Conservation (phyloP, 2,888 invertebrate genomes). For the Portevinia maculata region DNA sequence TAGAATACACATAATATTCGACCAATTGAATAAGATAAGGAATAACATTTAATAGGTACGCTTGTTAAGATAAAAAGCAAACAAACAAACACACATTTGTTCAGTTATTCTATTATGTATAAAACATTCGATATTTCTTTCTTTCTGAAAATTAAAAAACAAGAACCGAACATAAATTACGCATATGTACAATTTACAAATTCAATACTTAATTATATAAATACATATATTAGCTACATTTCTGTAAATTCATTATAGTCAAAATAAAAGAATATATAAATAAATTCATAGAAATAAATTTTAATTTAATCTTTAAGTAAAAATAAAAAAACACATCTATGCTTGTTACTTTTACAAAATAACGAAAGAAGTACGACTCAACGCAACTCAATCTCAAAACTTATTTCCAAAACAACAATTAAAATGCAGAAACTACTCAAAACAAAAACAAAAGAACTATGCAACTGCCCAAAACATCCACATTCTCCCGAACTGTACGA, state of each 20-base stretch:
- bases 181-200: slow-evolving; percentile 63
- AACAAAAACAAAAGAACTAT: slow-evolving; percentile 28
- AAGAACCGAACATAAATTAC: slow-evolving; percentile 51
- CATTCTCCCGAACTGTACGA: slow-evolving; percentile 67
- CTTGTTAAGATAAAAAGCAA: slow-evolving; percentile 49
- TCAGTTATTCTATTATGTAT: slow-evolving; percentile 29
- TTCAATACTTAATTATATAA: slow-evolving; percentile 61
- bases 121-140: slow-evolving; percentile 18
- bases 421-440: slow-evolving; percentile 47
- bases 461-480: slow-evolving; percentile 67
- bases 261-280: slow-evolving; percentile 59
- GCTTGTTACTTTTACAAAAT: slow-evolving; percentile 76
- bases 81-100: slow-evolving; percentile 35
- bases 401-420: slow-evolving; percentile 4
- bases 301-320: slow-evolving; percentile 73
- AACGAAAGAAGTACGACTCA: slow-evolving; percentile 53
- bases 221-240: slow-evolving; percentile 69
- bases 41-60: slow-evolving; percentile 66
- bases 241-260: slow-evolving; percentile 72
- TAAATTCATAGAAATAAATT: slow-evolving; percentile 74
- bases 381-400: slow-evolving; percentile 53
- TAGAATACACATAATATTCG: slow-evolving; percentile 73
- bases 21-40: slow-evolving; percentile 75
- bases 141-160: slow-evolving; percentile 19
- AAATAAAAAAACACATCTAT: slow-evolving; percentile 64